These are phyloP conservation scores for Ormyrus nitidulus DNA, from an alignment of 2,888 invertebrate genomes.

Conservation along the genomic window DNA sequence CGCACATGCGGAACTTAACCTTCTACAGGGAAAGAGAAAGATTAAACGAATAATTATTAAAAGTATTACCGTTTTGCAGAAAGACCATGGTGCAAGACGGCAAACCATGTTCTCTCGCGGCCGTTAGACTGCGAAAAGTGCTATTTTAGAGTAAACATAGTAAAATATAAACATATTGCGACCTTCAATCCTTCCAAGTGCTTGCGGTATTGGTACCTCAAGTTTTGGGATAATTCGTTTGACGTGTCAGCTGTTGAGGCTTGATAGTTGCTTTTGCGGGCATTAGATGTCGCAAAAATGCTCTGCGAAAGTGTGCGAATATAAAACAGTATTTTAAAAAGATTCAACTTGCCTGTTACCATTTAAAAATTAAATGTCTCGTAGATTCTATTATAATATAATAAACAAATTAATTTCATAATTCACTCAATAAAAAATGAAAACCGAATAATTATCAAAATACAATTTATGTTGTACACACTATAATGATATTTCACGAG, in stretches of 20 bases:
- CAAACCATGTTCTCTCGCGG: constrained; percentile 32
- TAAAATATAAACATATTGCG: constrained; percentile 48
- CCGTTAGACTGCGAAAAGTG: constrained; percentile 18
- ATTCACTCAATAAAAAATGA: too few relatives aligned
- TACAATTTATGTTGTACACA: too few relatives aligned
- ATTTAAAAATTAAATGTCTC: too few relatives aligned
- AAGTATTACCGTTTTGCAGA: constrained; percentile 32
- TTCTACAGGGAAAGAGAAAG: not conserved
- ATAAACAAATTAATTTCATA: too few relatives aligned
- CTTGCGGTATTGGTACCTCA: too few relatives aligned
- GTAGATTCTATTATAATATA: too few relatives aligned
- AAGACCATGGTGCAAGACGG: constrained; percentile 39
- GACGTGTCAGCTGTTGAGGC: constrained; percentile 50
- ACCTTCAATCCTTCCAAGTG: too few relatives aligned
- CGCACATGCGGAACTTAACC: constrained; percentile 32
- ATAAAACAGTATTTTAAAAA: not conserved
- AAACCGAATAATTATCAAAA: too few relatives aligned
- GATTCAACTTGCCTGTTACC: too few relatives aligned
- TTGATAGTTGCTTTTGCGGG: not conserved
- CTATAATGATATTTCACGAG: too few relatives aligned
- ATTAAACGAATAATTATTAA: constrained; percentile 15
- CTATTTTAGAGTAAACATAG: constrained; percentile 14
- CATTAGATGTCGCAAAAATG: constrained; percentile 24
- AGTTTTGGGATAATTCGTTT: not conserved
- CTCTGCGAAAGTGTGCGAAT: not conserved